A percentile compares a stretch with the other conserved stretches of the same genome.
Conservation (phyloP, 2,797 vertebrate species). For the Gallinago stenura region DNA sequence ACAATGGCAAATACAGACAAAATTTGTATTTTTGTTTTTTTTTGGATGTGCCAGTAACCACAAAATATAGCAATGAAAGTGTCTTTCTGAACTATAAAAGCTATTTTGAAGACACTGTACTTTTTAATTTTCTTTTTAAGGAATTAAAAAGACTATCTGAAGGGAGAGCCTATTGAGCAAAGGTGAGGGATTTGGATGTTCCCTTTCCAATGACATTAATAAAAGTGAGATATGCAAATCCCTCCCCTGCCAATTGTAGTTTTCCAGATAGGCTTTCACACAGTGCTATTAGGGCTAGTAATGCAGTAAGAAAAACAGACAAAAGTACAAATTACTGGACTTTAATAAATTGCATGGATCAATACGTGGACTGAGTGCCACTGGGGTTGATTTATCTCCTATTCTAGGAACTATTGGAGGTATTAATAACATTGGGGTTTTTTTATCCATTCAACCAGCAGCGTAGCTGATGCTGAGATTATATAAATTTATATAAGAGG, state of each 20-base stretch:
- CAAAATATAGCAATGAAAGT: not conserved
- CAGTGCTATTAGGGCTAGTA: not conserved
- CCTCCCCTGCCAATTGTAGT: not conserved
- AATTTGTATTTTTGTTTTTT: not conserved
- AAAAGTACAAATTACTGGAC: not conserved
- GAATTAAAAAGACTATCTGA: not conserved
- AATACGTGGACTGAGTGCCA: rapidly evolving
- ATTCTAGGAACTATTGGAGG: not conserved
- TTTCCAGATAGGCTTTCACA: not conserved
- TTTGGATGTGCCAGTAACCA: not conserved
- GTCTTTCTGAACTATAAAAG: constrained; percentile 16
- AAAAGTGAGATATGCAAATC: not conserved
- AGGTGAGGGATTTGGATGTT: not conserved
- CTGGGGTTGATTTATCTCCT: not conserved
- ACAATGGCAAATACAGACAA: not conserved
- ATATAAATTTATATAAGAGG: not conserved
- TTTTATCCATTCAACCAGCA: not conserved
- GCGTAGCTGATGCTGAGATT: not conserved
- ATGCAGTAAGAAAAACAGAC: not conserved
- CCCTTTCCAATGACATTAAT: not conserved
- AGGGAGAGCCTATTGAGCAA: not conserved
- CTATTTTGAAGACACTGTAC: not conserved
- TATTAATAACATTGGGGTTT: rapidly evolving
- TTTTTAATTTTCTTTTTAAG: not conserved
- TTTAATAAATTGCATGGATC: not conserved